Conservation (phyloP, 2,888 invertebrate genomes). For the Chironomus riparius region DNA sequence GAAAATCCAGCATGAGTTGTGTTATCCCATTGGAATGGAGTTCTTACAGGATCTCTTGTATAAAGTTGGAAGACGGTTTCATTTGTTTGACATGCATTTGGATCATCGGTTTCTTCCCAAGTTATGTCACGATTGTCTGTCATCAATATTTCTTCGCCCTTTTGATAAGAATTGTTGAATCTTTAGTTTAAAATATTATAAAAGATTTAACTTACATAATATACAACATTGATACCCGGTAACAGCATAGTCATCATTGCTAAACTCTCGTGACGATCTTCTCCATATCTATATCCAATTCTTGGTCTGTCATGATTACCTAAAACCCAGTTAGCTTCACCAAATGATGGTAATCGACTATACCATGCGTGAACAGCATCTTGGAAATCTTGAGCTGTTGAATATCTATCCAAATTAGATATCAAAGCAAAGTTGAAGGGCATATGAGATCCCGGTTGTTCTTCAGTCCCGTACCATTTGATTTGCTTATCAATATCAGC, state of each 20-base stretch:
- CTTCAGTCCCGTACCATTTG: constrained; percentile 51
- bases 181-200: neutral
- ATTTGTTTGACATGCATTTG: constrained; percentile 46
- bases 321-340: constrained; percentile 67
- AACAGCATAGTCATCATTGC: constrained; percentile 73
- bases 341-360: constrained; percentile 49
- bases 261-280: constrained; percentile 61
- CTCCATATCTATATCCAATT: constrained; percentile 59
- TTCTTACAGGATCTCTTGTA: constrained; percentile 62
- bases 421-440: constrained; percentile 75
- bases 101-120: constrained; percentile 36
- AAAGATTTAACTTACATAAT: constrained; percentile 50
- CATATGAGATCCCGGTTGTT: constrained; percentile 56
- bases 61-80: constrained; percentile 35
- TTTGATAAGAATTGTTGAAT: constrained; percentile 30
- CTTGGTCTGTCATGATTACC: constrained; percentile 71
- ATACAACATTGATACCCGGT: constrained; percentile 77
- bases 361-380: constrained; percentile 55
- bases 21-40: constrained; percentile 52
- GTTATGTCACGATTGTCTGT: constrained; percentile 40
- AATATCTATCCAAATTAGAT: constrained; percentile 47
- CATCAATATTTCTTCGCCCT: constrained; percentile 67
- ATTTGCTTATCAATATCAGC: constrained; percentile 50
- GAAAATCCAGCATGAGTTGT: constrained; percentile 44
- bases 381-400: constrained; percentile 53